A percentile compares a stretch with the other conserved stretches of the same genome.
Conservation (phyloP, 23 tunicate species). For the Botrylloides violaceus region DNA sequence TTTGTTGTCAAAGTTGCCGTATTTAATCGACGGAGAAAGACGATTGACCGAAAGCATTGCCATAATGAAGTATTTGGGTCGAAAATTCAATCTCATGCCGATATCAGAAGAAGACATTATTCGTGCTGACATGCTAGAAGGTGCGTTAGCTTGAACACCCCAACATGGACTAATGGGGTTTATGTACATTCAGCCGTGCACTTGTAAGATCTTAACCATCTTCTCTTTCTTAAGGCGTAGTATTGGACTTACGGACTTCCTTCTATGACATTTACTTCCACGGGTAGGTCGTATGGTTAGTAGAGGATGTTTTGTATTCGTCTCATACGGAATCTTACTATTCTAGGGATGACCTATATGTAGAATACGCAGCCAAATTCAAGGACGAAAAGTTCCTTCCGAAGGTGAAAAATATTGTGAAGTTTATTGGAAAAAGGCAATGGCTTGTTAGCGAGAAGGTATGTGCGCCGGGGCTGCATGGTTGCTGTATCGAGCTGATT, state of each 20-base stretch:
- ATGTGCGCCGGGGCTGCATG: too few relatives aligned
- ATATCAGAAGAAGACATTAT: slow-evolving; percentile 12
- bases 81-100: slow-evolving; percentile 10
- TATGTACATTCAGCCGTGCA: too few relatives aligned
- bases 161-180: too few relatives aligned
- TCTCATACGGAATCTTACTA: too few relatives aligned
- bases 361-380: not conserved
- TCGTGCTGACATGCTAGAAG: slow-evolving; percentile 25
- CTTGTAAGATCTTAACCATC: not conserved
- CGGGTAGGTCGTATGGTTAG: not conserved
- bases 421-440: slow-evolving; percentile 13
- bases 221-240: not conserved
- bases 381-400: not conserved
- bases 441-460: slow-evolving; percentile 19
- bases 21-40: slow-evolving; percentile 10
- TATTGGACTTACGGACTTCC: not conserved
- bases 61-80: slow-evolving; percentile 11
- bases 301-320: too few relatives aligned
- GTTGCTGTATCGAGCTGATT: too few relatives aligned
- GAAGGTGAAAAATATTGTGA: slow-evolving; percentile 3
- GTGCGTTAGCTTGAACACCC: not conserved
- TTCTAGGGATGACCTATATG: not conserved
- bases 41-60: slow-evolving; percentile 20
- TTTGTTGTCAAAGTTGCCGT: slow-evolving; percentile 21
- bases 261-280: not conserved